Conservation (phyloP, 2,797 vertebrate genomes). For the Pipistrellus nathusii region DNA sequence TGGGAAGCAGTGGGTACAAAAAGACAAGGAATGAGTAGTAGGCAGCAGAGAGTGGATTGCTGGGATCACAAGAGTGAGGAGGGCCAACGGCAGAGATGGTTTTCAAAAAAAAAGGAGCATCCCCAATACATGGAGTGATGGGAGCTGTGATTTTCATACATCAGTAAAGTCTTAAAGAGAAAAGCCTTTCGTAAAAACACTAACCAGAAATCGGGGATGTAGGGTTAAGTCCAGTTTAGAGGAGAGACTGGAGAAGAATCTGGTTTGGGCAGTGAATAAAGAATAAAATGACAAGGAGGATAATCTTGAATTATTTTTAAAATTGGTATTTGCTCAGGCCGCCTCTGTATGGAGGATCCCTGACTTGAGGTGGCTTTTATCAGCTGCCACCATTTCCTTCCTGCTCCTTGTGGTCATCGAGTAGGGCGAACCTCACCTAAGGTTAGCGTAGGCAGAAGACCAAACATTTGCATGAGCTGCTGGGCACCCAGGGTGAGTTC, state of each 20-base stretch:
- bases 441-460: not conserved
- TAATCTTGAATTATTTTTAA: not conserved
- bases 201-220: not conserved
- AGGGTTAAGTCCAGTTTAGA: not conserved
- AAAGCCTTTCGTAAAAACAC: not conserved
- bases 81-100: not conserved
- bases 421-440: not conserved
- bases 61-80: not conserved
- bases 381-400: not conserved
- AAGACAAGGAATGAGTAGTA: not conserved
- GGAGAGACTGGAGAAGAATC: not conserved
- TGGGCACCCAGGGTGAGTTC: not conserved
- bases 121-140: not conserved
- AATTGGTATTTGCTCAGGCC: not conserved
- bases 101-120: not conserved
- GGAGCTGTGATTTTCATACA: not conserved
- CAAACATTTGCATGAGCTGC: not conserved
- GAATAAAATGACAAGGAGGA: not conserved
- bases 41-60: not conserved
- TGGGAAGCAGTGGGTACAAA: not conserved
- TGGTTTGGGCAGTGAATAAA: not conserved
- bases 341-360: not conserved
- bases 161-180: not conserved
- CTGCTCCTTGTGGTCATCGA: not conserved
- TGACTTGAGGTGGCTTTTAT: not conserved